phyloP scores from a whole-genome alignment of 1,140 invertebrate genomes.

The Pogonomyrmex californicus region DNA sequence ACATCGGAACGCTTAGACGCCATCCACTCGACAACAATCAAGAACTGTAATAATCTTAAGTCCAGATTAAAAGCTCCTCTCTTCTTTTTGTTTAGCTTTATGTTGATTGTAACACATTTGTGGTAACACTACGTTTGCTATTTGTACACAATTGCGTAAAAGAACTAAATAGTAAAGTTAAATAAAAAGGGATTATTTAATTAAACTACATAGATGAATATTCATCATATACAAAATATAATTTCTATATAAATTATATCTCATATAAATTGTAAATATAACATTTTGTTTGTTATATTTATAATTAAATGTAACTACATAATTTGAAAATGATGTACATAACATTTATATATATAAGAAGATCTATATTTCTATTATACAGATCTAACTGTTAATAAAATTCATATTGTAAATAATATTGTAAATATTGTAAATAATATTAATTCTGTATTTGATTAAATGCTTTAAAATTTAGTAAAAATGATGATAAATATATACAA shows the following conservation, averaged over 20 bases:
- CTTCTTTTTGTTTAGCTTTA: neutral
- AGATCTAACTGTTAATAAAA: neutral
- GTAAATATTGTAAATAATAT: neutral
- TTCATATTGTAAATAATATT: neutral
- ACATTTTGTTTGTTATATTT: neutral
- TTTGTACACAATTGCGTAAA: neutral
- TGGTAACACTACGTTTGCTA: neutral
- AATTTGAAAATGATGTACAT: neutral
- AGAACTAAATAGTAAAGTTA: neutral
- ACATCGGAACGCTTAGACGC: conserved; percentile 77
- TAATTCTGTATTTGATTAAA: neutral
- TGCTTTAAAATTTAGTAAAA: neutral
- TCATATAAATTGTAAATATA: neutral
- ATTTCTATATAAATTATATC: neutral
- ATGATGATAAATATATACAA: neutral
- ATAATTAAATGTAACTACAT: neutral
- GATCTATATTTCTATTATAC: neutral
- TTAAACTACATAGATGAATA: neutral
- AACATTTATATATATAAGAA: neutral
- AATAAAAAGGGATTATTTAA: neutral
- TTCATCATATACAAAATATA: neutral
- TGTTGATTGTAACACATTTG: neutral
- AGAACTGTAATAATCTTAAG: conserved; percentile 71
- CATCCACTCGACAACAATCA: conserved; percentile 78
- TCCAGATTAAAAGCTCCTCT: conserved; percentile 64